Conservation (phyloP, 2,797 vertebrate species). For the Darevskia mixta region DNA sequence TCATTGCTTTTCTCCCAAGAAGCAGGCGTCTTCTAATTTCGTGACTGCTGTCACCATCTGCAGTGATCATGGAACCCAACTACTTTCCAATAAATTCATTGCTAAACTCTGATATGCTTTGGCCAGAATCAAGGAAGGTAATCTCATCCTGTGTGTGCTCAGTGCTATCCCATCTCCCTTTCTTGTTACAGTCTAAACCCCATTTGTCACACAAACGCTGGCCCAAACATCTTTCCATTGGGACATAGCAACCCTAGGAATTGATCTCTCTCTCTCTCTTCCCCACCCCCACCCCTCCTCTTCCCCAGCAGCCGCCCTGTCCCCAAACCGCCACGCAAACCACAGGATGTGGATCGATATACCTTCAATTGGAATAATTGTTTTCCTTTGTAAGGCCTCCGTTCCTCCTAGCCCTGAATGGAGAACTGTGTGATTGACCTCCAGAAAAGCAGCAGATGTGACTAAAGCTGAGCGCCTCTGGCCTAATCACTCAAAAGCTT, state of each 20-base stretch:
- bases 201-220: slow-evolving; percentile 42
- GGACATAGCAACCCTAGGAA: slow-evolving; percentile 71
- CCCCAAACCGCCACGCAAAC: slow-evolving; percentile 76
- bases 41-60: too few relatives aligned
- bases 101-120: slow-evolving; percentile 12
- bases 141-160: not conserved
- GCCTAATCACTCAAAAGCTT: slow-evolving; percentile 74
- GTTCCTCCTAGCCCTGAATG: slow-evolving; percentile 75
- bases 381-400: slow-evolving; percentile 79
- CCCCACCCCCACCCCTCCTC: slow-evolving; percentile 18
- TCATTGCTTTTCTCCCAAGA: too few relatives aligned
- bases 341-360: slow-evolving; percentile 77
- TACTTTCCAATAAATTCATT: not conserved
- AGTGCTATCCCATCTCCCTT: slow-evolving; percentile 42
- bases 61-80: too few relatives aligned
- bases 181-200: slow-evolving; percentile 48
- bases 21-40: too few relatives aligned
- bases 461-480: slow-evolving; percentile 70
- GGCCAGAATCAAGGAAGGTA: slow-evolving; percentile 7
- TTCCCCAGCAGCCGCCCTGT: slow-evolving; percentile 70
- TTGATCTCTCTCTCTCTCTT: slow-evolving; percentile 70
- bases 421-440: slow-evolving; percentile 78
- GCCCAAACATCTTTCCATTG: slow-evolving; percentile 49
- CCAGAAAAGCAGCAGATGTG: slow-evolving; percentile 82
- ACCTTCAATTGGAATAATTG: slow-evolving; percentile 79